These are phyloP conservation scores for Lasioglossum vierecki DNA, from an alignment of 2,888 invertebrate genomes.

Conservation along the genomic window DNA sequence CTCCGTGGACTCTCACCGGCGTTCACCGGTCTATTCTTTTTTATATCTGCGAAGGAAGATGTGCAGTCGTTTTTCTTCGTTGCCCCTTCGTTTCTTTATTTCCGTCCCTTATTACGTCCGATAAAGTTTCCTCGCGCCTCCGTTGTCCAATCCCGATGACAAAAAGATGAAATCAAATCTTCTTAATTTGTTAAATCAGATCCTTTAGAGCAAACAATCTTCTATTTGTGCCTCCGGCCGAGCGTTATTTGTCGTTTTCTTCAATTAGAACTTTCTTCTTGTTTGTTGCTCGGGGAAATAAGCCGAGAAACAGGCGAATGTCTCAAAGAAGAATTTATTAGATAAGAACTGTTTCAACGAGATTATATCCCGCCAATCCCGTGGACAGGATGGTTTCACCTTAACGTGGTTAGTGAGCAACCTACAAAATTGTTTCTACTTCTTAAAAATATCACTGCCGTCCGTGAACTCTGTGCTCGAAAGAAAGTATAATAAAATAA, in stretches of 20 bases:
- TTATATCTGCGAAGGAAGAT: not conserved
- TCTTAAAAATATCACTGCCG: not conserved
- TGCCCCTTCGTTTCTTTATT: not conserved
- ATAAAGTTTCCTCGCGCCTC: conserved; percentile 10
- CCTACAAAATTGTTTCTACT: not conserved
- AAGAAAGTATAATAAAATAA: not conserved
- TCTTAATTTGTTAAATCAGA: not conserved
- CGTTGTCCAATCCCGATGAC: not conserved
- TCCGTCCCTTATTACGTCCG: not conserved
- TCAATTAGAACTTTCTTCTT: not conserved
- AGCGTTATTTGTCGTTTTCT: not conserved
- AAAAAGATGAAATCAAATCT: conserved; percentile 15
- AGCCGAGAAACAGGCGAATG: not conserved
- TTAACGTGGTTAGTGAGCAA: not conserved
- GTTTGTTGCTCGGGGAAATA: not conserved
- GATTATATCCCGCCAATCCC: not conserved
- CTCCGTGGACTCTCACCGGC: not conserved
- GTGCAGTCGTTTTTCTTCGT: not conserved
- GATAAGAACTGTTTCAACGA: conserved; percentile 4
- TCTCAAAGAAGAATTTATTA: not conserved
- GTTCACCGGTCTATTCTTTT: not conserved
- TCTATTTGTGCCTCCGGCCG: not conserved
- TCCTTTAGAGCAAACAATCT: not conserved
- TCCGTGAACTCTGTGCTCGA: not conserved
- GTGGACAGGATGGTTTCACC: not conserved